Evolutionary conservation across 2,113 vertebrate species (phyloP).

Genomic region (Anas platyrhynchos): DNA sequence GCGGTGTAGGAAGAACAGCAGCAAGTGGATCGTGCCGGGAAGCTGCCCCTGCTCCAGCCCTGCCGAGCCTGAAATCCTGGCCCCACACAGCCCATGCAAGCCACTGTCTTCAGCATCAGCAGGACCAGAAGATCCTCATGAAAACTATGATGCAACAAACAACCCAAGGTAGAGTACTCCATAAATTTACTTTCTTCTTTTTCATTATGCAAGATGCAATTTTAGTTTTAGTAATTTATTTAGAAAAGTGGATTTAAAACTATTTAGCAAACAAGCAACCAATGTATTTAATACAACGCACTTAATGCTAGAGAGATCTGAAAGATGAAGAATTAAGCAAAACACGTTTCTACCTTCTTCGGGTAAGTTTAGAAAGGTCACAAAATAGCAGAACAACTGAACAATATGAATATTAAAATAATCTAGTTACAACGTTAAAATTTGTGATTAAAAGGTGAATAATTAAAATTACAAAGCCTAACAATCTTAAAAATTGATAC

Average conservation of each 20-base stretch:
- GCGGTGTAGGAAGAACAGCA: not conserved
- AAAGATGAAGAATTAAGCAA: not conserved
- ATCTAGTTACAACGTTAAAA: not conserved
- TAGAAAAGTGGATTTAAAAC: not conserved
- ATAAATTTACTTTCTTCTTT: not conserved
- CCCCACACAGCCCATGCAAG: not conserved
- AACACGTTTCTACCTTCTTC: not conserved
- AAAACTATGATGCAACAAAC: not conserved
- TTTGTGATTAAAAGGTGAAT: not conserved
- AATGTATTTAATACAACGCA: rapidly evolving
- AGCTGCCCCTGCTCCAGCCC: not conserved
- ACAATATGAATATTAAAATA: not conserved
- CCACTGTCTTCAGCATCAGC: not conserved
- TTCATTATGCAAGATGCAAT: not conserved
- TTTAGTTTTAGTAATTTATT: not conserved
- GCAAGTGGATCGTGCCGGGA: rapidly evolving
- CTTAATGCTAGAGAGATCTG: not conserved
- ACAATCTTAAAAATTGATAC: not conserved
- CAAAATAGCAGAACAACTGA: not conserved
- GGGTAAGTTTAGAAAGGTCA: not conserved
- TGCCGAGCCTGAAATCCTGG: not conserved
- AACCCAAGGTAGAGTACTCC: not conserved
- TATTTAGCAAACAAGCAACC: not conserved
- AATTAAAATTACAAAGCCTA: not conserved
- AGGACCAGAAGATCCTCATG: not conserved